Evolutionary conservation across 2,888 invertebrate genomes (phyloP).

Genomic region (Odontomyia ornata): DNA sequence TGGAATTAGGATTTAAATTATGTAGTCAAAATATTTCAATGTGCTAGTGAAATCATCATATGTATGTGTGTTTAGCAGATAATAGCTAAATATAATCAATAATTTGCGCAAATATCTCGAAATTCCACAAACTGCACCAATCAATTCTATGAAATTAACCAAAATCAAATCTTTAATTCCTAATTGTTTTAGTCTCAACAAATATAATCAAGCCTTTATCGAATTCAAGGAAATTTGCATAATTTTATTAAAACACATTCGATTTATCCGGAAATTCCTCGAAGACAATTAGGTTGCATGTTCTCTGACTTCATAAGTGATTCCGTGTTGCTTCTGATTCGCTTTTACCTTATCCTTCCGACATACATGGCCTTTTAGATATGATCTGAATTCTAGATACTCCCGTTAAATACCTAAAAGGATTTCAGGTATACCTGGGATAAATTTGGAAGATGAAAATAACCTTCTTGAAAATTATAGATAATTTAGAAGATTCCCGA

Average conservation of each 20-base stretch:
- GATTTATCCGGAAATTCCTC: not conserved
- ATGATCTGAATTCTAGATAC: not conserved
- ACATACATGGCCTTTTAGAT: not conserved
- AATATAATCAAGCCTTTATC: not conserved
- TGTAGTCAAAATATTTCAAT: no score
- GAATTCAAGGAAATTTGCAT: not conserved
- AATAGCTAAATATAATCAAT: not conserved
- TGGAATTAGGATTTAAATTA: not conserved
- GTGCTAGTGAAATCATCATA: no score
- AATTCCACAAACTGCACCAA: no score
- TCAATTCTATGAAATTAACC: not conserved
- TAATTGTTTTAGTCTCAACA: not conserved
- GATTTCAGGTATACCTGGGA: not conserved
- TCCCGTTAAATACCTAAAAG: not conserved
- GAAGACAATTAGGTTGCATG: constrained; percentile 6
- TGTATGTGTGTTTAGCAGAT: no score
- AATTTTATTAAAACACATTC: not conserved
- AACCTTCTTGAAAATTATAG: not conserved
- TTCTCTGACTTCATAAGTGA: not conserved
- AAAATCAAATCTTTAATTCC: not conserved
- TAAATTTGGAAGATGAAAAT: not conserved
- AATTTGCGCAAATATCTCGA: no score
- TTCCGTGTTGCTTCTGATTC: not conserved
- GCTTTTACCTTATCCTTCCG: not conserved
- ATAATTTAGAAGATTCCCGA: not conserved